Base-by-base conservation (phyloP, 2,797 vertebrate genomes). In the Phoebastria nigripes region DNA sequence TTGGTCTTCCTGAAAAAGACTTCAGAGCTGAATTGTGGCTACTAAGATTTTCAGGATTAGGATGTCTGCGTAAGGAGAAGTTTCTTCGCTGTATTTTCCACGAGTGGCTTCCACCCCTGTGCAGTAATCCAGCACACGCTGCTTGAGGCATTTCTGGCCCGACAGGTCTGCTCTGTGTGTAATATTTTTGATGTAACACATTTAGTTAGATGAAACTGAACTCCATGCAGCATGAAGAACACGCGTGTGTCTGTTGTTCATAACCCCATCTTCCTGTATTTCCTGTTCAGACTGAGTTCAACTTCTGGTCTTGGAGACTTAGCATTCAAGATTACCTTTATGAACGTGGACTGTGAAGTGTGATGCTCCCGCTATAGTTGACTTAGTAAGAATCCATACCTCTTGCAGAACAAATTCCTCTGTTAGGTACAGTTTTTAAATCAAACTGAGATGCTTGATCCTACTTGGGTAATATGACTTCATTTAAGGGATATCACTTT, bases 211-310 rank as follows among this genome's bases (percentile, higher is more conserved):
- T 42, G 74, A 52, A 52, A 31, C 29, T 14, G 22, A 89, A 3
- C 33, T 37, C 54, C 3, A 10, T 2, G 39, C 26, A 39, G 33
- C 5, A 3, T n/a, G 37, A 73, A 41, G 66, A 89, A 16, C 25
- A 14, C 0, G 1, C 65, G 10, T 2, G 7, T 51, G 33, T 61
- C 9, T 33, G 24, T 51, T 21, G 33, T 28, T 49, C 52, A 3
- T 21, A 12, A 31, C 42, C 20, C 6, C 20, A 26, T 28, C 47
- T 35, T 71, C 58, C 56, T 35, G 4, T 6, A 13, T 44, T 70
- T 72, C 51, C n/a, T 52, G 4, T 46, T 67, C 33, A 49, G 4
- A 20, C 49, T 70, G 41, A 55, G 17, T 44, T 73, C 54, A 67
- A 18, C 69, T 77, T 63, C 71, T 67, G 65, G 1, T 29, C 17